phyloP scores from a whole-genome alignment of 2,888 invertebrate species.

The Pimpla rufipes region DNA sequence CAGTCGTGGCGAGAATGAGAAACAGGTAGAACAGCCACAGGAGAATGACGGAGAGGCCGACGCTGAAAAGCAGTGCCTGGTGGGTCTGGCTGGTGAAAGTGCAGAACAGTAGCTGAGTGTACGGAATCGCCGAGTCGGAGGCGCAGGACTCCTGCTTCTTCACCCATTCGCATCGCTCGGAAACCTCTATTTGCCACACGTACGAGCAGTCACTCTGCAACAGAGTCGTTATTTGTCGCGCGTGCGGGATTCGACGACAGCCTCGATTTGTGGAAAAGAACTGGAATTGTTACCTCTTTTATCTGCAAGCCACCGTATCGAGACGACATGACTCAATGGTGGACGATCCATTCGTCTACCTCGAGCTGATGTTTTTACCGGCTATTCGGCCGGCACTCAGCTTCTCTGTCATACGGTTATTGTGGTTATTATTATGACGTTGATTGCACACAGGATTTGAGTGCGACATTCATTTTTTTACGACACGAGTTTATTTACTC shows the following conservation, averaged over 20 bases:
- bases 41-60: conserved; percentile 80
- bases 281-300: conserved; percentile 60
- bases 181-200: conserved; percentile 79
- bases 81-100: conserved; percentile 74
- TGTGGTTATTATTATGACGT: neutral
- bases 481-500: no score
- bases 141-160: conserved; percentile 79
- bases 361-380: neutral
- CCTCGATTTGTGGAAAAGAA: no score
- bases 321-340: neutral
- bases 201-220: conserved; percentile 82
- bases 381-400: neutral
- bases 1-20: conserved; percentile 86
- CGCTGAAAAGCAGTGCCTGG: conserved; percentile 68
- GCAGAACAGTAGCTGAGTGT: conserved; percentile 84
- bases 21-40: conserved; percentile 87
- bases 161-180: conserved; percentile 84
- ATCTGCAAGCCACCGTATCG: conserved; percentile 65
- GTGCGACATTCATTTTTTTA: conserved; percentile 12
- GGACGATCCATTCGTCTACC: neutral
- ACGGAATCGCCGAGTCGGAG: conserved; percentile 80
- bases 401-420: neutral
- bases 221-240: conserved; percentile 1
- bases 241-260: conserved; percentile 9
- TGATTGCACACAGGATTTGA: neutral